A percentile compares a stretch with the other conserved stretches of the same genome.
phyloP scores from a whole-genome alignment of 2,888 invertebrate species.

The Creontiades dilutus region DNA sequence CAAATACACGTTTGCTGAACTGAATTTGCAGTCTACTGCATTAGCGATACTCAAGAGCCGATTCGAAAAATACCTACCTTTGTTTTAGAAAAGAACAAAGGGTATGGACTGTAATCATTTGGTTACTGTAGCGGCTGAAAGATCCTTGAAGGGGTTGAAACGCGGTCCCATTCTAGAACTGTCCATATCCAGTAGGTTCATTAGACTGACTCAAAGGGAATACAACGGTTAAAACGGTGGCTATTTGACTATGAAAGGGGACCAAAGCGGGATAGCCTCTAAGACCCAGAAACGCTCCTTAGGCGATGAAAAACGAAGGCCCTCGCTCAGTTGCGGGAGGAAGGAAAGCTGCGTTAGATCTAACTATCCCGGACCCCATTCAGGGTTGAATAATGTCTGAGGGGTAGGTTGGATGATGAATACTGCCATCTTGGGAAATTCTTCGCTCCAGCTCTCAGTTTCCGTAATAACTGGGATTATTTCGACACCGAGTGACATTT shows the following conservation, averaged over 20 bases:
- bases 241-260: slow-evolving; percentile 26
- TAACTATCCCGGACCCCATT: slow-evolving; percentile 3
- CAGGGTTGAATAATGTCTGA: neutral
- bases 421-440: neutral
- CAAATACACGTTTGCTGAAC: no score
- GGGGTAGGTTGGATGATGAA: slow-evolving; percentile 29
- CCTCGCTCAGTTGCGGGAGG: neutral
- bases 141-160: no score
- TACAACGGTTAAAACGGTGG: neutral
- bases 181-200: no score
- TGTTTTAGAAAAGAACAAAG: no score
- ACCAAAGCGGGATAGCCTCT: neutral
- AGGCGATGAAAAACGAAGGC: slow-evolving; percentile 3
- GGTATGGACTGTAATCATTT: no score
- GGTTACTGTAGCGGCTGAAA: no score
- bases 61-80: no score
- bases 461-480: neutral
- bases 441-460: neutral
- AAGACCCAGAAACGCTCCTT: slow-evolving; percentile 26
- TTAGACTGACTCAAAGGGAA: neutral
- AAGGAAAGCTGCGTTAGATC: neutral
- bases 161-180: no score
- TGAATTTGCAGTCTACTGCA: no score
- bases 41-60: no score
- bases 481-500: neutral